Evolutionary conservation across 1,140 invertebrate species (phyloP).

Genomic region (Hydropsyche tenuis): DNA sequence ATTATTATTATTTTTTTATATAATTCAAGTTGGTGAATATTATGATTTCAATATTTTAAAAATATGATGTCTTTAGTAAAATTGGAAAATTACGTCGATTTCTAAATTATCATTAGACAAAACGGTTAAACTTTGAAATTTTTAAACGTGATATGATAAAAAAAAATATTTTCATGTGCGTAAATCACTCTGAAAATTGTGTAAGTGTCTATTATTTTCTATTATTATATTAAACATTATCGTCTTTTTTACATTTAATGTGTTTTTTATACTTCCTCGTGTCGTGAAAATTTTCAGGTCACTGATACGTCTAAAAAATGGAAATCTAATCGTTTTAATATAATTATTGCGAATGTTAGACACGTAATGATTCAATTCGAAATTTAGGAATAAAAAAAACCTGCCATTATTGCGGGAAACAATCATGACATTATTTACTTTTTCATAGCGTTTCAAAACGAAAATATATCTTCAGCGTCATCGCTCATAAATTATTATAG

Average conservation of each 20-base stretch:
- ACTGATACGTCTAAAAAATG: neutral
- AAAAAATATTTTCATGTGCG: too few relatives aligned
- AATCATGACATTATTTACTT: neutral
- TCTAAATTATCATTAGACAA: neutral
- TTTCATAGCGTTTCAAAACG: too few relatives aligned
- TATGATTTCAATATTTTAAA: too few relatives aligned
- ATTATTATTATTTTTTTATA: too few relatives aligned
- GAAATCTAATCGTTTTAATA: slow-evolving; percentile 18
- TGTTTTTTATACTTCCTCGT: slow-evolving; percentile 14
- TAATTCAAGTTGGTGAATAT: too few relatives aligned
- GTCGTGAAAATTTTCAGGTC: neutral
- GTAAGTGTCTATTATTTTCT: slow-evolving; percentile 10
- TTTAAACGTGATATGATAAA: too few relatives aligned
- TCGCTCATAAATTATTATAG: neutral
- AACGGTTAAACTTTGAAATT: too few relatives aligned
- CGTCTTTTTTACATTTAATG: slow-evolving; percentile 2
- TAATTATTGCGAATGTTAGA: neutral
- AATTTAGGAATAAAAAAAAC: neutral
- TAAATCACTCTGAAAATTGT: slow-evolving; percentile 13
- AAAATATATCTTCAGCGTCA: neutral
- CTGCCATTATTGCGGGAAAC: neutral
- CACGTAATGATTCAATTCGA: slow-evolving; percentile 23
- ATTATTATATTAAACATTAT: neutral
- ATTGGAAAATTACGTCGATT: neutral
- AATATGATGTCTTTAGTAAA: too few relatives aligned